Percentiles rank a stretch among this genome's conserved stretches.
phyloP scores from a whole-genome alignment of 2,888 invertebrate species.

The Zonitis immaculata region DNA sequence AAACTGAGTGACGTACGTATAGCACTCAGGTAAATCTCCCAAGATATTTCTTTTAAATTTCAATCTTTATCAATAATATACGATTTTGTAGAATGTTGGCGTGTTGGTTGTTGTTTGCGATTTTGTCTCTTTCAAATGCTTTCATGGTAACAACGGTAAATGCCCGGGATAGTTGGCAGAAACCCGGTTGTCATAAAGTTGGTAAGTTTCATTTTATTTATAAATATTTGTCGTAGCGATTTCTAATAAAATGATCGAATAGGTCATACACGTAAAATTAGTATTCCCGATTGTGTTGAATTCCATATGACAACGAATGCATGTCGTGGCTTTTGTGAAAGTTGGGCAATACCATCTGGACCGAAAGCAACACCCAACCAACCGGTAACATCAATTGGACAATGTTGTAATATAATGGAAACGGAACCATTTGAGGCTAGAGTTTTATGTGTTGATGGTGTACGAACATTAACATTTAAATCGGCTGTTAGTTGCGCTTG shows the following conservation, averaged over 20 bases:
- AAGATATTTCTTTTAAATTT: too few relatives aligned
- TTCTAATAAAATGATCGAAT: background rate
- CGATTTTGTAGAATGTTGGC: conserved; percentile 47
- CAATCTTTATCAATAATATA: too few relatives aligned
- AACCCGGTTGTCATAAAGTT: conserved; percentile 75
- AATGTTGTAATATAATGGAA: conserved; percentile 88
- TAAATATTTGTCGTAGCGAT: background rate
- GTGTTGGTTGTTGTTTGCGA: conserved; percentile 44
- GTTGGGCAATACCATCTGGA: conserved; percentile 76
- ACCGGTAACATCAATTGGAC: conserved; percentile 63
- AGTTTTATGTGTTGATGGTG: conserved; percentile 74
- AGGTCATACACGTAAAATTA: conserved; percentile 77
- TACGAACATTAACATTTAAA: conserved; percentile 73
- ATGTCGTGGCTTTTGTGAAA: conserved; percentile 82
- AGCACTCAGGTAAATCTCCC: conserved; percentile 26
- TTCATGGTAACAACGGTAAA: conserved; percentile 35
- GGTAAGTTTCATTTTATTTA: conserved; percentile 52
- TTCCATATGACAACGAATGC: conserved; percentile 83
- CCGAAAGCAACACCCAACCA: conserved; percentile 51
- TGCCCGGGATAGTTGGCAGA: conserved; percentile 59
- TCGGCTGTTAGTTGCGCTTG: conserved; percentile 79
- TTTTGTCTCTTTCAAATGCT: conserved; percentile 40
- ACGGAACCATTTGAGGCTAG: conserved; percentile 75
- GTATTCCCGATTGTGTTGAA: conserved; percentile 79
- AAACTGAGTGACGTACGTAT: background rate